Evolutionary conservation across 2,797 vertebrate genomes (phyloP).

Genomic region (Siniperca scherzeri): DNA sequence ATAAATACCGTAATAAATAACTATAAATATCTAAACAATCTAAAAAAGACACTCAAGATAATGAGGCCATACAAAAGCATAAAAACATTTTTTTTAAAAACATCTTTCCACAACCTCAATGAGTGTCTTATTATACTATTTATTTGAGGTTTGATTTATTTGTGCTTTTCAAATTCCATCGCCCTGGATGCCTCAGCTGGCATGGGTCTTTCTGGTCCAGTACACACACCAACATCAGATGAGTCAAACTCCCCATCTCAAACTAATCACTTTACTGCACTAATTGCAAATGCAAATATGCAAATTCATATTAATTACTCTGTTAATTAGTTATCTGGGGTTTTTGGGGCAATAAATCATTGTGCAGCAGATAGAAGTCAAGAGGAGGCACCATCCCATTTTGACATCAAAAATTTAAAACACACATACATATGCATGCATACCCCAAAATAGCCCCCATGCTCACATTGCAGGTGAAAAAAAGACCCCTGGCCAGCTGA

Average conservation of each 20-base stretch:
- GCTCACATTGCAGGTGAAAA: constrained; percentile 8
- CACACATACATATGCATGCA: neutral
- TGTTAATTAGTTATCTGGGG: constrained; percentile 94
- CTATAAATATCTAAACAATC: neutral
- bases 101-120: neutral
- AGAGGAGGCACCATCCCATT: neutral
- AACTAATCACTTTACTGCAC: constrained; percentile 97
- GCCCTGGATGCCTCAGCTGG: constrained; percentile 89
- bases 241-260: constrained; percentile 98
- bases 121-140: neutral
- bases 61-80: neutral
- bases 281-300: constrained; percentile 99
- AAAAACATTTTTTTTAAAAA: neutral
- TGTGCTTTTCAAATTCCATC: neutral
- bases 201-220: constrained; percentile 91
- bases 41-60: neutral
- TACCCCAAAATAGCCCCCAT: constrained; percentile 46
- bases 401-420: neutral
- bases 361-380: constrained; percentile 86
- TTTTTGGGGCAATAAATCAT: constrained; percentile 90
- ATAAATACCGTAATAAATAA: neutral
- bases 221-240: constrained; percentile 93
- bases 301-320: constrained; percentile 98
- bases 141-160: neutral
- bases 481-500: neutral